phyloP scores from a whole-genome alignment of 2,888 invertebrate species.

The Trichogramma evanescens region DNA sequence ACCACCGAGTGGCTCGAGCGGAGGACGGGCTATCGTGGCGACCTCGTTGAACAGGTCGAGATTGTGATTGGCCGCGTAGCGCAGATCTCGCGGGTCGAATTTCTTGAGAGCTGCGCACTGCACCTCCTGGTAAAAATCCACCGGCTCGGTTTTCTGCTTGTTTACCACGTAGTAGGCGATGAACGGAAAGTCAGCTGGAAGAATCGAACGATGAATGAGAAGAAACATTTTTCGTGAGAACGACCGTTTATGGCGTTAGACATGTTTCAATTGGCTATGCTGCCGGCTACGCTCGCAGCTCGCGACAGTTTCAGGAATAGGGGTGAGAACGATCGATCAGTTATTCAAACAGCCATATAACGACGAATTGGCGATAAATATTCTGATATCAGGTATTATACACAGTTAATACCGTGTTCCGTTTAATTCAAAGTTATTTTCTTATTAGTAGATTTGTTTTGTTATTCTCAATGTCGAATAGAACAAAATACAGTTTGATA shows the following conservation, averaged over 20 bases:
- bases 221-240: not conserved
- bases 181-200: slow-evolving; percentile 80
- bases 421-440: no score
- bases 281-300: no score
- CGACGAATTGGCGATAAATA: no score
- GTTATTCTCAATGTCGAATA: no score
- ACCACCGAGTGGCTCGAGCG: slow-evolving; percentile 70
- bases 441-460: no score
- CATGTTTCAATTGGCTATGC: not conserved
- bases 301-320: no score
- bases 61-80: slow-evolving; percentile 82
- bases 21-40: slow-evolving; percentile 83
- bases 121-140: slow-evolving; percentile 78
- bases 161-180: slow-evolving; percentile 87
- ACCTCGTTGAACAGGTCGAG: slow-evolving; percentile 84
- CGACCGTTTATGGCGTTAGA: not conserved
- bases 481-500: no score
- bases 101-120: slow-evolving; percentile 75
- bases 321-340: no score
- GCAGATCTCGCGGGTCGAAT: slow-evolving; percentile 73
- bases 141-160: slow-evolving; percentile 76
- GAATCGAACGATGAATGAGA: not conserved
- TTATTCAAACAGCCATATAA: no score
- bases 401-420: no score
- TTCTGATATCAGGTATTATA: no score